Percentiles rank a stretch among this genome's conserved stretches.
These are phyloP conservation scores for Eupithecia tripunctaria DNA, from an alignment of 2,888 invertebrate species.

Conservation along the genomic window DNA sequence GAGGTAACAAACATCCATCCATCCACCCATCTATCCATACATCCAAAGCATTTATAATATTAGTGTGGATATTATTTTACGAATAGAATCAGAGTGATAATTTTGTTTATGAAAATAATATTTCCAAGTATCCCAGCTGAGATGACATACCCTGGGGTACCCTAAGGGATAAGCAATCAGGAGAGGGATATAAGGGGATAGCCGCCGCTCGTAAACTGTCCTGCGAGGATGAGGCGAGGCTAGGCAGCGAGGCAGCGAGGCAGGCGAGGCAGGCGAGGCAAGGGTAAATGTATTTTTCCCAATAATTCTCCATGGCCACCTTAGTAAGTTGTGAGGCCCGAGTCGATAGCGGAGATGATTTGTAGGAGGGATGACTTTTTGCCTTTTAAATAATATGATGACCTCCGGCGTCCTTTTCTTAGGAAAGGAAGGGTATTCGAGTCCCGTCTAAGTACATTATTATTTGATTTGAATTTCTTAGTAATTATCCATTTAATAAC, in stretches of 20 bases:
- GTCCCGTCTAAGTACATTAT: no score
- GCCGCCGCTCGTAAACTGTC: constrained; percentile 71
- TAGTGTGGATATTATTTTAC: no score
- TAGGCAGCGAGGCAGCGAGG: background rate
- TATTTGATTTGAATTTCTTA: no score
- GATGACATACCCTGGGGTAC: constrained; percentile 29
- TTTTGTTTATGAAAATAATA: no score
- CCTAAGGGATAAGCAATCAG: constrained; percentile 74
- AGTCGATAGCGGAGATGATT: constrained; percentile 3
- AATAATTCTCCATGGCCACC: constrained; percentile 28
- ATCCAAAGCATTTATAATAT: no score
- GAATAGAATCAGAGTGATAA: no score
- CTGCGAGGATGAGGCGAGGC: constrained; percentile 17
- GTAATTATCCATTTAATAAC: no score
- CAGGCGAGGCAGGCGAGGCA: background rate
- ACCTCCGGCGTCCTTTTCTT: no score
- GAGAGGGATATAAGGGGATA: constrained; percentile 76
- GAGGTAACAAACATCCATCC: no score
- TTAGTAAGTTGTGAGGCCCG: background rate
- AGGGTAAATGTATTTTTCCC: constrained; percentile 29
- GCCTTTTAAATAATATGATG: background rate
- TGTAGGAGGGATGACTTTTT: background rate
- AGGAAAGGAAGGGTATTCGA: no score
- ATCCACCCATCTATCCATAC: no score
- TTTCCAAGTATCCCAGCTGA: constrained; percentile 11